Conservation (phyloP, 2,888 invertebrate genomes). For the Tholera decimalis region DNA sequence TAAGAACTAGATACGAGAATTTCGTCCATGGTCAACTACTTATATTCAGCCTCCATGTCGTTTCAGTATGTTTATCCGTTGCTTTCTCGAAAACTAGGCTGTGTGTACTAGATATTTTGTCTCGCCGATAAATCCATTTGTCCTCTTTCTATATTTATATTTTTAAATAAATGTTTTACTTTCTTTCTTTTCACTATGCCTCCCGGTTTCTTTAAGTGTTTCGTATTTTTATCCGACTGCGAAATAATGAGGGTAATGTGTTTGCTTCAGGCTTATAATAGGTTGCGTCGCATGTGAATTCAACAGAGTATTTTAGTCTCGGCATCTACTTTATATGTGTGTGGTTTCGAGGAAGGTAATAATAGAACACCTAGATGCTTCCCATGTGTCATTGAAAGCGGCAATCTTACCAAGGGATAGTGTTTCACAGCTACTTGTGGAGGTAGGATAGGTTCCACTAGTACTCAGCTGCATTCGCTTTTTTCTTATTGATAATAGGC, state of each 20-base stretch:
- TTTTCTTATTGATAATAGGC: no score
- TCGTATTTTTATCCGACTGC: slow-evolving; percentile 57
- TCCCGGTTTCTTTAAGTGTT: slow-evolving; percentile 27
- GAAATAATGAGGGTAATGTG: slow-evolving; percentile 56
- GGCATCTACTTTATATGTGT: background rate
- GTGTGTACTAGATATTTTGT: slow-evolving; percentile 26
- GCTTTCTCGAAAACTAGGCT: slow-evolving; percentile 53
- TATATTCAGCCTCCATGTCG: slow-evolving; percentile 27
- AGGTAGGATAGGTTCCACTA: no score
- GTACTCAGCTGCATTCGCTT: no score
- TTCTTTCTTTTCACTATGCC: no score
- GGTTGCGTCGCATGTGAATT: background rate
- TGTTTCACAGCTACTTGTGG: no score
- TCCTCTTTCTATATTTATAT: slow-evolving; percentile 36
- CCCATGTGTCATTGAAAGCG: slow-evolving; percentile 1
- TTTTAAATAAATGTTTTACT: no score
- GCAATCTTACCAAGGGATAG: background rate
- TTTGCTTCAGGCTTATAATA: slow-evolving; percentile 28
- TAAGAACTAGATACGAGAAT: background rate
- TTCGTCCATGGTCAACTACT: slow-evolving; percentile 1
- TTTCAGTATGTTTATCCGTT: slow-evolving; percentile 32
- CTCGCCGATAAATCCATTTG: slow-evolving; percentile 41
- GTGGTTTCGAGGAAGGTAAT: slow-evolving; percentile 5
- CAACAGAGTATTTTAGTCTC: background rate
- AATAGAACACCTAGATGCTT: background rate